Conservation (phyloP, 2,113 vertebrate species). For the Eulacestoma nigropectus region DNA sequence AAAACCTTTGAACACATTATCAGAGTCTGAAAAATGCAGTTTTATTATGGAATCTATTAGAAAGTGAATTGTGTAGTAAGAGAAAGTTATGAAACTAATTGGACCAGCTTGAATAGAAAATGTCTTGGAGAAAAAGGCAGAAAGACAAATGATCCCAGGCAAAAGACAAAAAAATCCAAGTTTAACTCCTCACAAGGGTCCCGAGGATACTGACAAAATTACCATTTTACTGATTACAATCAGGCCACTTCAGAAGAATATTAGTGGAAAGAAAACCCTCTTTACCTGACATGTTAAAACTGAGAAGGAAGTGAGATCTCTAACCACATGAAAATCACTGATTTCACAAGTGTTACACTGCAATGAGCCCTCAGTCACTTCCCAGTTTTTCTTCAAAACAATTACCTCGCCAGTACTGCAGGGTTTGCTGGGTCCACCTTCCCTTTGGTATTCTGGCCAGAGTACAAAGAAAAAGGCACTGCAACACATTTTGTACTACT, state of each 20-base stretch:
- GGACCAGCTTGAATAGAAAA: neutral
- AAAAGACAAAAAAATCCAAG: neutral
- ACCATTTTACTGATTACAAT: neutral
- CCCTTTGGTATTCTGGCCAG: neutral
- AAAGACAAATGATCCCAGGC: neutral
- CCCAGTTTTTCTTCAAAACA: neutral
- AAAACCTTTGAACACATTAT: neutral
- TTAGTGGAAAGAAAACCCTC: neutral
- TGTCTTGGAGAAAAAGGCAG: neutral
- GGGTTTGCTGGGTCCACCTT: neutral
- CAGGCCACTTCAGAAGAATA: neutral
- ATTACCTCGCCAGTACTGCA: accelerated
- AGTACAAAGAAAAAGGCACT: neutral
- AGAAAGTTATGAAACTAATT: neutral
- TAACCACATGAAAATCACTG: neutral
- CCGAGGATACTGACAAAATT: neutral
- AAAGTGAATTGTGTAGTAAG: neutral
- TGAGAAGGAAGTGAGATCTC: neutral
- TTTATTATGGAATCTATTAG: neutral
- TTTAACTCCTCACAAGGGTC: neutral
- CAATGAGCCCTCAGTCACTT: neutral
- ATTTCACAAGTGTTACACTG: neutral
- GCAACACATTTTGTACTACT: neutral
- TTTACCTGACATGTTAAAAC: neutral
- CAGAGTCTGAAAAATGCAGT: neutral